Conservation (phyloP, 2,888 invertebrate genomes). For the Encarsia formosa region DNA sequence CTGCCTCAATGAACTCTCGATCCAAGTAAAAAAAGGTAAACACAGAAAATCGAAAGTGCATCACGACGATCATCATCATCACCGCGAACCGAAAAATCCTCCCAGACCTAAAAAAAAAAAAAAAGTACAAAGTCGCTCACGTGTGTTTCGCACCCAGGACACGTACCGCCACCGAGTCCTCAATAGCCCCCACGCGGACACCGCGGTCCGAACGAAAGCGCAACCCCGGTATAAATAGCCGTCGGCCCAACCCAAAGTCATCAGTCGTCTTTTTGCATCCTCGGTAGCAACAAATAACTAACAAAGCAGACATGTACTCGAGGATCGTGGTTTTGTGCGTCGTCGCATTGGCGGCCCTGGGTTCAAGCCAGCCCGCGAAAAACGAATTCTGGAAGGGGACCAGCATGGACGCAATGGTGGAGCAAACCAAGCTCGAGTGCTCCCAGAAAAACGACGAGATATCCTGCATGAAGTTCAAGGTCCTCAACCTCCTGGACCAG, state of each 20-base stretch:
- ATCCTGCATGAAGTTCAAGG: constrained; percentile 79
- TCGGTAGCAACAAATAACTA: constrained; percentile 22
- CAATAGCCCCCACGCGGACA: constrained; percentile 45
- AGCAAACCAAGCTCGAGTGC: constrained; percentile 73
- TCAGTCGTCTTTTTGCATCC: constrained; percentile 44
- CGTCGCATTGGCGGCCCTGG: constrained; percentile 56
- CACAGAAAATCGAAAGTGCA: constrained; percentile 5
- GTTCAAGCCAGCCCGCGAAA: constrained; percentile 61
- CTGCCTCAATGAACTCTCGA: no score
- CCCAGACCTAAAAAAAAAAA: no score
- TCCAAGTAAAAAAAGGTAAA: background rate
- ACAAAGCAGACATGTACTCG: no score
- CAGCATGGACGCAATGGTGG: constrained; percentile 68
- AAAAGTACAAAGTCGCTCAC: no score
- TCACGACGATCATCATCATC: constrained; percentile 1
- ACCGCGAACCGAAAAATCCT: constrained; percentile 3
- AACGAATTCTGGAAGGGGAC: constrained; percentile 68
- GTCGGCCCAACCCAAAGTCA: constrained; percentile 42
- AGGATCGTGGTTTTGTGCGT: constrained; percentile 47
- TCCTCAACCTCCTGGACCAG: constrained; percentile 73
- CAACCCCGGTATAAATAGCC: constrained; percentile 50
- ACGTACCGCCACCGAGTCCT: constrained; percentile 38
- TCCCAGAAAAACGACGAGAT: constrained; percentile 71
- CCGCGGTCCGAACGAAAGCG: constrained; percentile 49
- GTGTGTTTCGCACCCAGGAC: constrained; percentile 14